These are phyloP conservation scores for Bovichtus variegatus DNA, from an alignment of 2,797 vertebrate genomes.

Conservation along the genomic window DNA sequence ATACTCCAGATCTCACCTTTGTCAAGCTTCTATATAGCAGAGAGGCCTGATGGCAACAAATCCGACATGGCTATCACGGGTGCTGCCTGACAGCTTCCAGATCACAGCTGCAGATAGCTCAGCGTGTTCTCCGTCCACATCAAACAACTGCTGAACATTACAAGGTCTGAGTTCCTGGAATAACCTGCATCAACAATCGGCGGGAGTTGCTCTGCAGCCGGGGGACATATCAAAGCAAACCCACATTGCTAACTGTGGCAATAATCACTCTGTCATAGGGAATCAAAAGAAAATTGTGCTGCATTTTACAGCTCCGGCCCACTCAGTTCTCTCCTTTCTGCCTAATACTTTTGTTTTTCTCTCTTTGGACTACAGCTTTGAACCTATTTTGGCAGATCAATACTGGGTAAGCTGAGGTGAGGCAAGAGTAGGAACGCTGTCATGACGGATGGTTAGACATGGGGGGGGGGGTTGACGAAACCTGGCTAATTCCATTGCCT, in stretches of 20 bases:
- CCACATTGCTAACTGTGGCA: slow-evolving; percentile 48
- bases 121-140: slow-evolving; percentile 51
- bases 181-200: slow-evolving; percentile 42
- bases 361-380: slow-evolving; percentile 39
- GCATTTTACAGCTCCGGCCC: slow-evolving; percentile 29
- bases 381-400: slow-evolving; percentile 51
- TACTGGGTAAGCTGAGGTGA: slow-evolving; percentile 44
- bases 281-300: slow-evolving; percentile 56
- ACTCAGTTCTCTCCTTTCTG: slow-evolving; percentile 26
- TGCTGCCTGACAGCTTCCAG: slow-evolving; percentile 40
- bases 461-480: slow-evolving; percentile 12
- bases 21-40: slow-evolving; percentile 1
- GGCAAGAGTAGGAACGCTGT: slow-evolving; percentile 29
- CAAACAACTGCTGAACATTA: slow-evolving; percentile 55
- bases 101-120: slow-evolving; percentile 57
- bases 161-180: slow-evolving; percentile 49
- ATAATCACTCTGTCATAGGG: slow-evolving; percentile 56
- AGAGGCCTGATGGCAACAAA: slow-evolving; percentile 9
- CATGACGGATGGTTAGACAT: slow-evolving; percentile 22
- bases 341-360: slow-evolving; percentile 61
- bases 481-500: slow-evolving; percentile 34
- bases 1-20: slow-evolving; percentile 5
- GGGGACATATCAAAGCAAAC: slow-evolving; percentile 51
- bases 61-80: slow-evolving; percentile 32
- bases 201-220: slow-evolving; percentile 23